Base-by-base conservation (phyloP, 2,113 vertebrate species). In the Chaenocephalus aceratus region DNA sequence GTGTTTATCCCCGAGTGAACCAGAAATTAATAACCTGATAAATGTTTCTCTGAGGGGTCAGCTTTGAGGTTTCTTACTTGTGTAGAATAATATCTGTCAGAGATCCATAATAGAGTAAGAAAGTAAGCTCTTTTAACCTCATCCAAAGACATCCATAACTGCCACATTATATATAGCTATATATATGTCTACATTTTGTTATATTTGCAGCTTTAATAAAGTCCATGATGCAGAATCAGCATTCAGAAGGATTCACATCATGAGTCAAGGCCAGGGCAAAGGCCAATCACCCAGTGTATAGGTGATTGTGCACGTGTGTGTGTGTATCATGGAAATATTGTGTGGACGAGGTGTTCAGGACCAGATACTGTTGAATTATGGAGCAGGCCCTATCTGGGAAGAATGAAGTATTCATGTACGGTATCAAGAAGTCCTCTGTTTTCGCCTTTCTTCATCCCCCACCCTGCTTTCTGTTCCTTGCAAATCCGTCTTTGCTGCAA, bases 311-410 rank as follows among this genome's bases (percentile, higher is more conserved):
- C 23, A 34, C 52, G 61, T 48, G 45, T 51, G 77, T 73, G 77
- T 73, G 57, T 64, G 36, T 67, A 30, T 26, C 36, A 61, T 54
- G 61, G 46, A 69, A 67, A 75, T 73, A 63, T 51, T 61, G 69
- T 52, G 75, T 64, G 61, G 68, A 76, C 72, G 76, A 75, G 79
- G 68, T 68, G 61, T 66, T 83, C 23, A 52, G 72, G 72, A 83
- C 75, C 49, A 75, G 53, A 80, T 73, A 23, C 60, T 79, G 80
- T 67, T 93, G 73, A 93, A 91, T 90, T 88, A 90, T 91, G 87
- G 82, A 93, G 86, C 51, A 74, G 69, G 30, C 12, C 45, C 36
- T 62, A 56, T 81, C 58, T 77, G 77, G 62, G 75, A 72, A 79
- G 72, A 82, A 85, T 83, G 72, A 80, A 53, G 67, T 77, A 85